Base-by-base conservation (phyloP, 2,113 vertebrate genomes). In the Heterochromis multidens region DNA sequence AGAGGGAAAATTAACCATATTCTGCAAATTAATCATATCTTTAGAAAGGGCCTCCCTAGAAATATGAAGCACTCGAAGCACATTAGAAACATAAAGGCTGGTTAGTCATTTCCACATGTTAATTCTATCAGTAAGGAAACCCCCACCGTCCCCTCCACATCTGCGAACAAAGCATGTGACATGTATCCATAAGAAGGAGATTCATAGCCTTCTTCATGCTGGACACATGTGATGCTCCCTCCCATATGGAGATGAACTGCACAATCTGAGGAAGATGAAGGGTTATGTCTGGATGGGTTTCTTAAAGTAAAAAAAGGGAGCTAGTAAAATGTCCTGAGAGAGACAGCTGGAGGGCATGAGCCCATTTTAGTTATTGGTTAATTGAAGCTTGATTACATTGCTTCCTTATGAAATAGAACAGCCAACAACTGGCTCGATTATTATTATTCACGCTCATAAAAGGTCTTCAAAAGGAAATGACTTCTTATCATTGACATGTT, bases 101-200 rank as follows among this genome's bases (percentile, higher is more conserved):
- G 84, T 92, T 94, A 92, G 93, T 87, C 87, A 92, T 93, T 96
- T 95, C 95, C 95, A 95, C 92, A 92, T 94, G 94, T 92, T 95
- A 94, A 95, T 95, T 93, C 94, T 94, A 95, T 95, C 93, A 94
- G 90, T 80, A 90, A 92, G 90, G 90, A 93, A 92, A 82, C 82
- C 86, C 90, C 90, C 89, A 77, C 59, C 23, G 14, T 85, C 79
- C 67, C 83, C 52, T 80, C 81, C 91, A 93, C 91, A 94, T 93
- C 92, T 92, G 91, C 21, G 77, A 81, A 93, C 93, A 89, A 87
- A 92, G 90, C 92, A 94, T 94, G 93, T 95, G 95, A 94, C 94
- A 95, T 80, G 87, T 80, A 94, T 89, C 91, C 88, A 90, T 93
- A 92, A 93, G 89, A 86, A 70, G 83, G 88, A 95, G 94, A 93